Evolutionary conservation across 2,113 vertebrate genomes (phyloP).

Genomic region (Parus major): DNA sequence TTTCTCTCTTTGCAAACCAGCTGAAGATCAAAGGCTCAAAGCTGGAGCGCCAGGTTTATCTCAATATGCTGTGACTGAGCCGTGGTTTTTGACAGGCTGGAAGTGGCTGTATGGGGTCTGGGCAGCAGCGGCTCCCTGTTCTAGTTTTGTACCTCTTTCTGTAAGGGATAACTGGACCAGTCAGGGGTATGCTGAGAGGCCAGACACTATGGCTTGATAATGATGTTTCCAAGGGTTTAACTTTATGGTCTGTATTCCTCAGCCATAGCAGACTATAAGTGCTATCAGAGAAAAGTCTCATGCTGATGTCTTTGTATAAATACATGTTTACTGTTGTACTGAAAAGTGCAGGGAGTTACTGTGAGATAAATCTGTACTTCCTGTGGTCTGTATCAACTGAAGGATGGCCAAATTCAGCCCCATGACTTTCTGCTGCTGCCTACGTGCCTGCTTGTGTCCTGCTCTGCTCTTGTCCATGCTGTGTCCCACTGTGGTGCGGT

Average conservation of each 20-base stretch:
- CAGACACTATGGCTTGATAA: neutral
- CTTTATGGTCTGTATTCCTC: neutral
- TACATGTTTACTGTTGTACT: neutral
- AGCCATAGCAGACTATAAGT: neutral
- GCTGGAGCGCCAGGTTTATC: neutral
- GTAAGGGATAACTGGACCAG: neutral
- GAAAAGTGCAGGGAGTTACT: neutral
- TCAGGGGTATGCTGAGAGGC: neutral
- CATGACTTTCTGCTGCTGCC: neutral
- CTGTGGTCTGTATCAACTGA: neutral
- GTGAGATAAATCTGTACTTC: neutral
- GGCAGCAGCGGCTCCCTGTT: neutral
- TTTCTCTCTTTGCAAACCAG: neutral
- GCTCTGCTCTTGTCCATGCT: neutral
- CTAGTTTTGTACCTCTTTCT: neutral
- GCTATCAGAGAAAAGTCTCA: neutral
- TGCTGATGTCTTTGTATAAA: neutral
- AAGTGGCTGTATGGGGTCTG: neutral
- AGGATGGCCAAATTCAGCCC: neutral
- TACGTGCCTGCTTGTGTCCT: neutral
- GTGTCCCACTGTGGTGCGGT: fast-evolving
- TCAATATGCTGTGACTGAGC: neutral
- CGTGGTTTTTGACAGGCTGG: neutral
- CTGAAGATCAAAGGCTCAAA: neutral
- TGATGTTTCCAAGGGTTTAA: neutral